Evolutionary conservation across 2,113 vertebrate genomes (phyloP).

Genomic region (Bos javanicus): DNA sequence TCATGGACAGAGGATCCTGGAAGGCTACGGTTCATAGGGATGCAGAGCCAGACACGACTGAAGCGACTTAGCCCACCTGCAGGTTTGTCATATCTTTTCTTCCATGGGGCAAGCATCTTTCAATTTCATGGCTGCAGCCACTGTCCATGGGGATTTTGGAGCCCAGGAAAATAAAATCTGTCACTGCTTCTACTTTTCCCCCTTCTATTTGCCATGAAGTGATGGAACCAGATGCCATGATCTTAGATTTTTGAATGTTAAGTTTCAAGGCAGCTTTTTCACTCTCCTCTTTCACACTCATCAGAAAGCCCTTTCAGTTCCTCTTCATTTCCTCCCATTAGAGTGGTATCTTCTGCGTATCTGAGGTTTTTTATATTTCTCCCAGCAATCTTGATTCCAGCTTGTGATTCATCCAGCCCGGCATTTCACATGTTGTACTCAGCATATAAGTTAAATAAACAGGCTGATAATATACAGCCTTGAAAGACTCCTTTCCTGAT

Average conservation of each 20-base stretch:
- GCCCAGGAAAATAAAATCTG: neutral
- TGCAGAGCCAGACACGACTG: fast-evolving
- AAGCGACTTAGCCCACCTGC: neutral
- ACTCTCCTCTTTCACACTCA: neutral
- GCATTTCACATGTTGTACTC: neutral
- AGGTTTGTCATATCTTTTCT: neutral
- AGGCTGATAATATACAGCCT: neutral
- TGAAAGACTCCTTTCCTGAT: neutral
- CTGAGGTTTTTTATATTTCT: neutral
- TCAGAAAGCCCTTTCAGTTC: neutral
- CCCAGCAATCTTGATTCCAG: neutral
- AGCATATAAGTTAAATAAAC: neutral
- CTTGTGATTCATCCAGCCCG: fast-evolving
- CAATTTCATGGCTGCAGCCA: neutral
- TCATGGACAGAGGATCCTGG: neutral
- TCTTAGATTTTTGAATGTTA: neutral
- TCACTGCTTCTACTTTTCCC: neutral
- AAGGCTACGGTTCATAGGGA: neutral
- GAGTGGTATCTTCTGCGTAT: fast-evolving
- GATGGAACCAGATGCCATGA: neutral
- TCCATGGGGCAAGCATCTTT: fast-evolving
- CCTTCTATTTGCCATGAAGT: neutral
- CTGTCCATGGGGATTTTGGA: neutral
- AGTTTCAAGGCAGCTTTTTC: neutral
- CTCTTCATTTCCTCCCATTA: neutral